These are phyloP conservation scores for Dichetophora obliterata DNA, from an alignment of 2,888 invertebrate species.

Conservation along the genomic window DNA sequence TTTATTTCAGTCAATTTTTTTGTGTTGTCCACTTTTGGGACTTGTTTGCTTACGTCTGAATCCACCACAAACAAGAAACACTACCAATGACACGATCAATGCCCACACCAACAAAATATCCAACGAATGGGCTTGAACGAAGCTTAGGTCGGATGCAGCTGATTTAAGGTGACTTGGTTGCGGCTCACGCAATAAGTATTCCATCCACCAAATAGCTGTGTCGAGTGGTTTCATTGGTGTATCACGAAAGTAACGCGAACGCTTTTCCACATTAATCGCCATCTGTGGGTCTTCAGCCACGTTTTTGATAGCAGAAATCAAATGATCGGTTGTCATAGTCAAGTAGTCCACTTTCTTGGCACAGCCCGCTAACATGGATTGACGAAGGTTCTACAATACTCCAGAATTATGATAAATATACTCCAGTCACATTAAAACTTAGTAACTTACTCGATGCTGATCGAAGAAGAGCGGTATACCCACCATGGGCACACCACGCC, in stretches of 20 bases:
- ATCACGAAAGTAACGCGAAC: conserved; percentile 70
- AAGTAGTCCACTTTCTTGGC: conserved; percentile 49
- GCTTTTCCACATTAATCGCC: conserved; percentile 58
- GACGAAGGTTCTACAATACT: conserved; percentile 40
- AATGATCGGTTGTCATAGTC: conserved; percentile 45
- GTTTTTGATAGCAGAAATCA: conserved; percentile 45
- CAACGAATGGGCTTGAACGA: conserved; percentile 68
- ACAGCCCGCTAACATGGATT: conserved; percentile 45
- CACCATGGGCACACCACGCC: conserved; percentile 62
- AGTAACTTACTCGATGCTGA: conserved; percentile 55
- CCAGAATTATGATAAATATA: neutral
- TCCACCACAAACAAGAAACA: neutral
- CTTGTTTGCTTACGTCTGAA: neutral
- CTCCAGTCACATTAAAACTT: neutral
- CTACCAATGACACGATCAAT: neutral
- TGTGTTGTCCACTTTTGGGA: neutral
- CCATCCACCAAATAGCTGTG: conserved; percentile 75
- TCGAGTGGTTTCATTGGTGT: conserved; percentile 72
- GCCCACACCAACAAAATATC: conserved; percentile 57
- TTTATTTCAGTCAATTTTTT: neutral
- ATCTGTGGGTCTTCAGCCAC: conserved; percentile 46
- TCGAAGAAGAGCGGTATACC: conserved; percentile 61
- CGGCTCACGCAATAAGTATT: conserved; percentile 72
- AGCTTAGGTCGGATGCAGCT: conserved; percentile 69
- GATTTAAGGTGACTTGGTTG: conserved; percentile 71